These are phyloP conservation scores for Cyprichromis sp. DNA, from an alignment of 2,113 vertebrate genomes.

Conservation along the genomic window DNA sequence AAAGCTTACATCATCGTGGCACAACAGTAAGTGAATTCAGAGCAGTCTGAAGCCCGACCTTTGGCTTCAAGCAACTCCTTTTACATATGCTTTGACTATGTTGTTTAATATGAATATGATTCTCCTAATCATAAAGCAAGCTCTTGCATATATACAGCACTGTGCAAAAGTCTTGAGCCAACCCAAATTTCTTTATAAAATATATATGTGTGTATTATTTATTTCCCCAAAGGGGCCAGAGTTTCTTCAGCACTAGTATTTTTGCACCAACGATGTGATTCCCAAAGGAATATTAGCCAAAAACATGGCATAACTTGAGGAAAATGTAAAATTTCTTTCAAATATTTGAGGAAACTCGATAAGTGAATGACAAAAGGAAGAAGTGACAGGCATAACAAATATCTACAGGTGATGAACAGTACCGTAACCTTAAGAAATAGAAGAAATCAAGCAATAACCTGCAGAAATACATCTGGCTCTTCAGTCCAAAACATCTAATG, in stretches of 20 bases:
- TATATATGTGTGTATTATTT: background rate
- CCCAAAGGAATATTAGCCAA: rapidly evolving
- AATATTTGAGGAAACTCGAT: background rate
- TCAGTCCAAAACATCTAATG: background rate
- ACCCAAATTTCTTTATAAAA: background rate
- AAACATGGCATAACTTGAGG: background rate
- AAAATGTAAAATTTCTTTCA: background rate
- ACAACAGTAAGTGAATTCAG: background rate
- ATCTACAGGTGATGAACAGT: background rate
- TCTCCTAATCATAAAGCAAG: background rate
- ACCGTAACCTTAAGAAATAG: background rate
- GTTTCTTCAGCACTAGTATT: background rate
- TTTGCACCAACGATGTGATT: background rate
- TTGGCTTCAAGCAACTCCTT: background rate
- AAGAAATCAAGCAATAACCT: background rate
- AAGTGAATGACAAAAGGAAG: background rate
- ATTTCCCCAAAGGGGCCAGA: rapidly evolving
- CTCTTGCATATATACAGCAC: background rate
- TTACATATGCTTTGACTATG: background rate
- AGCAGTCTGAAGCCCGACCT: rapidly evolving
- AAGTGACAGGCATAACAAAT: background rate
- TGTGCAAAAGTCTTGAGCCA: background rate
- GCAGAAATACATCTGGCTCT: background rate
- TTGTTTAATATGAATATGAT: background rate
- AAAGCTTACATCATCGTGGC: background rate